Conservation (phyloP, 2,888 invertebrate species). For the Sceliomorpha sp. region DNA sequence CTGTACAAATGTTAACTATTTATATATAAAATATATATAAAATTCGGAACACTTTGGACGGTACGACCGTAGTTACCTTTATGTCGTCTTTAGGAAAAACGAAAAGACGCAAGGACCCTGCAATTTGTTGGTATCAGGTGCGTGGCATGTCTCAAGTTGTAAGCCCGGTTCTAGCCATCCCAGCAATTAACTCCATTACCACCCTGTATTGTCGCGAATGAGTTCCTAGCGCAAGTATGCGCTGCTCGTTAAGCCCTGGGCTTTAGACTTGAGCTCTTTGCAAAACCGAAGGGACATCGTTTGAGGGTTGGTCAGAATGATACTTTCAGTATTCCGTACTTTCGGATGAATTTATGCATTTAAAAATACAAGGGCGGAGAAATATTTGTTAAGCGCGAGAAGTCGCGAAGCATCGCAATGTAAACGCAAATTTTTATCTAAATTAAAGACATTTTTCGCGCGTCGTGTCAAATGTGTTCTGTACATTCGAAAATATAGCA, state of each 20-base stretch:
- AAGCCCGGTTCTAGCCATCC: constrained; percentile 73
- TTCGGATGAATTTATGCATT: too few species aligned
- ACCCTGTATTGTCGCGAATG: constrained; percentile 76
- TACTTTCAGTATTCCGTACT: constrained; percentile 1
- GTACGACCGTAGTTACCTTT: constrained; percentile 9
- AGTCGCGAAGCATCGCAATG: too few species aligned
- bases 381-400: too few species aligned
- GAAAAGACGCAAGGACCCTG: constrained; percentile 65
- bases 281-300: constrained; percentile 58
- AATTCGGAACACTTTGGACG: constrained; percentile 30
- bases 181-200: constrained; percentile 80
- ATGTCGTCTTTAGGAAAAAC: constrained; percentile 61
- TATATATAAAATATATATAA: too few species aligned
- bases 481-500: constrained; percentile 20
- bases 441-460: constrained; percentile 1
- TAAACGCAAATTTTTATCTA: background rate
- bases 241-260: constrained; percentile 76
- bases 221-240: constrained; percentile 65
- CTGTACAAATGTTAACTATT: too few species aligned
- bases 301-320: constrained; percentile 10
- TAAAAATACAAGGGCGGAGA: background rate
- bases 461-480: background rate
- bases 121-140: constrained; percentile 80
- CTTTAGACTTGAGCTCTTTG: constrained; percentile 66
- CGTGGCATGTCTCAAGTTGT: constrained; percentile 76